These are phyloP conservation scores for Octodon degus DNA, from an alignment of 2,113 vertebrate genomes.

Conservation along the genomic window DNA sequence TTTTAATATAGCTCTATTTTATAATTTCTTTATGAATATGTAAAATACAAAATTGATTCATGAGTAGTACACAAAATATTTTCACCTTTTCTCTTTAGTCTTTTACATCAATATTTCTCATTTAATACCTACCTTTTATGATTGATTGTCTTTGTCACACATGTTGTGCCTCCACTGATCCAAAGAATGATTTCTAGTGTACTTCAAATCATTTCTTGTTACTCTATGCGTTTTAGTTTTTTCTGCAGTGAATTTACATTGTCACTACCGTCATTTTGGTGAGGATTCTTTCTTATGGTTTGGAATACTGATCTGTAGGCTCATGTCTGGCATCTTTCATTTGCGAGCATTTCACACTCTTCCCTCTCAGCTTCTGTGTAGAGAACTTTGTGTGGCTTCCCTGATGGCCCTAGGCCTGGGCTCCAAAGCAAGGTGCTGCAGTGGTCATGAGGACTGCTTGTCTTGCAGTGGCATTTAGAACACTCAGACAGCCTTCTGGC, in stretches of 20 bases:
- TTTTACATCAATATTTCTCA: neutral
- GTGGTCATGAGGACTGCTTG: neutral
- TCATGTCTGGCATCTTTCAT: neutral
- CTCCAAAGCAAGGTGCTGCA: neutral
- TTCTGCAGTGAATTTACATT: neutral
- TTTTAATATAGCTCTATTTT: neutral
- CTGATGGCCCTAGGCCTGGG: too few relatives aligned
- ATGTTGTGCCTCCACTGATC: neutral
- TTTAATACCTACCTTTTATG: neutral
- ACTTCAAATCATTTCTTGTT: neutral
- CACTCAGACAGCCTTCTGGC: neutral
- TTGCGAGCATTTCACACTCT: neutral
- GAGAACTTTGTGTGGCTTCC: neutral
- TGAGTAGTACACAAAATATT: neutral
- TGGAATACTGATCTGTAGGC: neutral
- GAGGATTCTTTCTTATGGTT: neutral
- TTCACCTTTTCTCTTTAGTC: neutral
- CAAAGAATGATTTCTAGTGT: neutral
- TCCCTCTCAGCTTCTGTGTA: neutral
- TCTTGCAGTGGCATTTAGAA: neutral
- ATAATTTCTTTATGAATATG: neutral
- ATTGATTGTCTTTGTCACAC: neutral
- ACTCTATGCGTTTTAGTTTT: neutral
- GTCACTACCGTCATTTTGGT: neutral
- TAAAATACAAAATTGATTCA: neutral